phyloP scores from a whole-genome alignment of 92 coral and sea anemone species.

The Zoanthus sansibaricus region DNA sequence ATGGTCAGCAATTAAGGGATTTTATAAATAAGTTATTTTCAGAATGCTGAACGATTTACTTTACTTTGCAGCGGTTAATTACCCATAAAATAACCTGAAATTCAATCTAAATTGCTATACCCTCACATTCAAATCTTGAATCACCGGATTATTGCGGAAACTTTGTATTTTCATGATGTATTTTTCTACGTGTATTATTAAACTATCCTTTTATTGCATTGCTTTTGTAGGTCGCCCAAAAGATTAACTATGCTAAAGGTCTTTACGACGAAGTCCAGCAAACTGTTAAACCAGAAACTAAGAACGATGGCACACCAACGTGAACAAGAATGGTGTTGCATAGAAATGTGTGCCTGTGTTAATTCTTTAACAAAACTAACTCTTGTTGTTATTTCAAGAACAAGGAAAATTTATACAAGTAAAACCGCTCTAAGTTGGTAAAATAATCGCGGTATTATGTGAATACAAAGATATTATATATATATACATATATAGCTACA shows the following conservation, averaged over 20 bases:
- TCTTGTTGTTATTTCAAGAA: not conserved
- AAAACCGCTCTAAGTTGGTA: not conserved
- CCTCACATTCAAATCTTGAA: no score
- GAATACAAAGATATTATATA: not conserved
- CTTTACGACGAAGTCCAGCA: constrained; percentile 97
- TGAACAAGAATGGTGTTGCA: not conserved
- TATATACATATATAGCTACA: not conserved
- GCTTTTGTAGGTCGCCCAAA: constrained; percentile 86
- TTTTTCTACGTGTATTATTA: not conserved
- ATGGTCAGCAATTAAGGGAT: no score
- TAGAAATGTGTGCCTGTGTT: not conserved
- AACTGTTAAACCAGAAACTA: constrained; percentile 85
- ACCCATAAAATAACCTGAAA: no score
- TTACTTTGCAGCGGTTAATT: no score
- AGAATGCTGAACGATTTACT: no score
- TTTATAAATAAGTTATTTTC: no score
- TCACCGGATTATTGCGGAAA: no score
- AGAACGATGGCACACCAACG: constrained; percentile 58
- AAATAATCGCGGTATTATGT: not conserved
- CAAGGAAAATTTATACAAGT: not conserved
- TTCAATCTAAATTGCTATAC: no score
- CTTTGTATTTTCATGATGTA: not conserved
- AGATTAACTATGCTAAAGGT: constrained; percentile 95
- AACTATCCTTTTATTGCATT: not conserved
- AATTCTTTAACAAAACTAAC: not conserved